phyloP scores from a whole-genome alignment of 1,140 invertebrate species.

The Drosophila bifasciata region DNA sequence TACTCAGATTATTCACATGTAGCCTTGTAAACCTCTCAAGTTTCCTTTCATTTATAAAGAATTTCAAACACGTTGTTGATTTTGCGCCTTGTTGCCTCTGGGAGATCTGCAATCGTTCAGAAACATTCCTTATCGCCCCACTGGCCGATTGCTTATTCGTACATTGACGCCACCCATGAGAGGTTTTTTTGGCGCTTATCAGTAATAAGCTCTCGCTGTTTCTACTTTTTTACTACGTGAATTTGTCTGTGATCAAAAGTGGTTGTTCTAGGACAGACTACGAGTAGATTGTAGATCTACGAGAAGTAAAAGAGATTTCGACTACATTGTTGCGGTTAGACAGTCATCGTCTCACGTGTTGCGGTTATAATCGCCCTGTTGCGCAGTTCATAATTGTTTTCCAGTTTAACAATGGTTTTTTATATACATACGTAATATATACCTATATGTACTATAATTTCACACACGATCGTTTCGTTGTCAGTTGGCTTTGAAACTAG shows the following conservation, averaged over 20 bases:
- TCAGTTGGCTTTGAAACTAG: too few species aligned
- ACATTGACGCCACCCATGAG: slow-evolving; percentile 30
- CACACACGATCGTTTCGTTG: too few species aligned
- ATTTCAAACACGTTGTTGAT: not conserved
- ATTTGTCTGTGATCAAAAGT: slow-evolving; percentile 1
- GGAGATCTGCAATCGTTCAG: slow-evolving; percentile 16
- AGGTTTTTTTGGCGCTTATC: slow-evolving; percentile 19
- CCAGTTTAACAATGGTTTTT: slow-evolving; percentile 6
- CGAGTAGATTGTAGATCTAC: slow-evolving; percentile 13
- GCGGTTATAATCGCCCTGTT: slow-evolving; percentile 7
- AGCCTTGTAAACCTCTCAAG: too few species aligned
- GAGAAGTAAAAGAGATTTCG: not conserved
- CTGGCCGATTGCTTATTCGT: slow-evolving; percentile 34
- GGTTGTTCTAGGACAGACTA: not conserved
- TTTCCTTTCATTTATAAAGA: not conserved
- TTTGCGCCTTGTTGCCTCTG: slow-evolving; percentile 25
- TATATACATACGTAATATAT: too few species aligned
- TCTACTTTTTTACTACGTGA: slow-evolving; percentile 16
- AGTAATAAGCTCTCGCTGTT: slow-evolving; percentile 10
- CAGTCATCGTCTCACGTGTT: slow-evolving; percentile 44
- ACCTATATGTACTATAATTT: too few species aligned
- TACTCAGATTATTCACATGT: too few species aligned
- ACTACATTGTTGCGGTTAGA: slow-evolving; percentile 36
- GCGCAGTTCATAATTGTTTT: slow-evolving; percentile 47
- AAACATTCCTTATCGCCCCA: slow-evolving; percentile 22